Evolutionary conservation across 1,140 invertebrate species (phyloP), one percentile per base, ranked within the genome.

Genomic region (Mercenaria mercenaria): DNA sequence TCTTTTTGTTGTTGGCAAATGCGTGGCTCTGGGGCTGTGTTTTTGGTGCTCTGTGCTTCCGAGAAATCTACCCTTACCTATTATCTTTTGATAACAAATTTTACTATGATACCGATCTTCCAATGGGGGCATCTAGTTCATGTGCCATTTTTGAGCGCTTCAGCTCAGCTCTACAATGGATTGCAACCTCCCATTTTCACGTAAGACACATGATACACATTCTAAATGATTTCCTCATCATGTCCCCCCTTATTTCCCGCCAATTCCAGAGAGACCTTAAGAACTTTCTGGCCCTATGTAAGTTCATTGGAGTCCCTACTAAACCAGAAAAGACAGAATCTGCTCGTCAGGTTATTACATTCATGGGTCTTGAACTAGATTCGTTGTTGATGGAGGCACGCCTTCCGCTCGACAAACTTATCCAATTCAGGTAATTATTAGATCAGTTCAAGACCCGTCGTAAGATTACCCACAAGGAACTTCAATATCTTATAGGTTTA

Each of bases 401-500:
- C 20, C 64, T 69, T 13, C 64, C 29, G 2, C 3, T 4, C 4
- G 64, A 56, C 20, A 56, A 56, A 47, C 37, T 82, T 6, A 18
- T 0, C 20, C 61, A 61, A 26, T 23, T 82, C 8, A 2, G 23
- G 8, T 15, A 4, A 39, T 15, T 43, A 0, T n/a, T 82, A 20
- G 6, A 0, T n/a, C 3, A 23, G 3, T 6, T 26, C 67, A 32
- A 15, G 20, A 13, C 10, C 13, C 18, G 20, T 13, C 23, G 23
- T 20, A 50, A 88, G 69, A 43, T 69, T 56, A 67, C 67, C 34
- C 32, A 83, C 0, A 23, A 41, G 23, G 43, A 91, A 47, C 32
- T 89, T 18, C 85, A 91, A 39, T 88, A 64, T 13, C 59, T 88
- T 18, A 32, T 88, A 43, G 90, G 77, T 10, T 32, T 82, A 0